phyloP scores from a whole-genome alignment of 2,888 invertebrate species.

The Ectemnius continuus region DNA sequence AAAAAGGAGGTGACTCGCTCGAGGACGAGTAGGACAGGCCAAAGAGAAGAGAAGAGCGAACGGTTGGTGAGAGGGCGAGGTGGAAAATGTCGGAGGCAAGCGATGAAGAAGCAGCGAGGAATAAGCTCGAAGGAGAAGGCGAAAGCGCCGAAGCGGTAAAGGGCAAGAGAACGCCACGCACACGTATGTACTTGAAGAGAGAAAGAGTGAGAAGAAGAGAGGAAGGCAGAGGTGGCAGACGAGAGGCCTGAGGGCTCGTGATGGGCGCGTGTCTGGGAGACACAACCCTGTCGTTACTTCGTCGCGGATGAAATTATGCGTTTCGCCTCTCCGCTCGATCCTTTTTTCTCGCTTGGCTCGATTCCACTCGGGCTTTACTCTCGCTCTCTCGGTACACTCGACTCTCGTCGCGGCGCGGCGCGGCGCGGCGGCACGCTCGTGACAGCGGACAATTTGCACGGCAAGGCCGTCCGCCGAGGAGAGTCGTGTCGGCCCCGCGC shows the following conservation, averaged over 20 bases:
- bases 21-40: slow-evolving; percentile 18
- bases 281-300: slow-evolving; percentile 40
- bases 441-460: slow-evolving; percentile 29
- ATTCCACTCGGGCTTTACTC: no score
- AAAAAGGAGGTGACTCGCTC: slow-evolving; percentile 10
- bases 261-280: slow-evolving; percentile 43
- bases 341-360: slow-evolving; percentile 6
- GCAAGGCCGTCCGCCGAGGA: slow-evolving; percentile 29
- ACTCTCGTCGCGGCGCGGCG: no score
- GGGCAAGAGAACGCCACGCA: slow-evolving; percentile 3
- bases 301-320: slow-evolving; percentile 40
- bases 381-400: no score
- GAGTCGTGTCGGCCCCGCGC: slow-evolving; percentile 16
- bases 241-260: slow-evolving; percentile 17
- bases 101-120: slow-evolving; percentile 4
- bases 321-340: slow-evolving; percentile 9
- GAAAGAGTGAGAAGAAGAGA: slow-evolving; percentile 7
- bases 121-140: slow-evolving; percentile 1
- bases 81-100: background rate
- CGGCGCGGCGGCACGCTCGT: slow-evolving; percentile 13
- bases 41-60: slow-evolving; percentile 27
- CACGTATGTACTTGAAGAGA: slow-evolving; percentile 3
- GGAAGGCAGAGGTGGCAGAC: slow-evolving; percentile 11
- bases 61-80: background rate
- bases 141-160: slow-evolving; percentile 6